phyloP scores from a whole-genome alignment of 2,888 invertebrate genomes.

The Parnassius orleans region DNA sequence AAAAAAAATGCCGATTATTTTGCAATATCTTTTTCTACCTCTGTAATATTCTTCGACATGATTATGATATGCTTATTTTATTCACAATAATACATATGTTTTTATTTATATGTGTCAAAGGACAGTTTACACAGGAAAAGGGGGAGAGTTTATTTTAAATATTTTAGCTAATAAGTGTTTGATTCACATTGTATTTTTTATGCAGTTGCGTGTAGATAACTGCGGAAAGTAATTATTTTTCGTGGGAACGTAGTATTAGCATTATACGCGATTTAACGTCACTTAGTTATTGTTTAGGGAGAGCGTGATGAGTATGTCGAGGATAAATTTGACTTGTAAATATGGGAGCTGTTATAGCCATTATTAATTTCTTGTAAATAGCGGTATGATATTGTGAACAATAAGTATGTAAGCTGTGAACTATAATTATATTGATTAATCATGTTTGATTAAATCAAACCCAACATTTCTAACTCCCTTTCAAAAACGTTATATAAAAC shows the following conservation, averaged over 20 bases:
- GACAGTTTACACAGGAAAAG: constrained; percentile 1
- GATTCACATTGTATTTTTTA: constrained; percentile 4
- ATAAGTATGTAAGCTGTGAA: background rate
- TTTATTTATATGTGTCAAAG: constrained; percentile 13
- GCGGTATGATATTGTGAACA: constrained; percentile 7
- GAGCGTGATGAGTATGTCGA: constrained; percentile 3
- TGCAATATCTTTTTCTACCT: background rate
- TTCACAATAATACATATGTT: constrained; percentile 3
- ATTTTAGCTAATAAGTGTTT: background rate
- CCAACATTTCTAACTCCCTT: background rate
- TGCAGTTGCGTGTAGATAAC: background rate
- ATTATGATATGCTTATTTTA: background rate
- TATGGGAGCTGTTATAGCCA: constrained; percentile 19
- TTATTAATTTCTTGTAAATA: constrained; percentile 16
- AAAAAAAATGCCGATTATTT: background rate
- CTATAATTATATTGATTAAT: constrained; percentile 1
- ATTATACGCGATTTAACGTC: constrained; percentile 3
- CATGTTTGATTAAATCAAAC: constrained; percentile 6
- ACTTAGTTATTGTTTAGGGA: constrained; percentile 1
- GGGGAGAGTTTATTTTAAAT: constrained; percentile 4
- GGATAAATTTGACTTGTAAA: constrained; percentile 21
- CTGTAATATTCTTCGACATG: background rate
- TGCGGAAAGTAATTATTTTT: background rate
- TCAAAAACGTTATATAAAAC: too few species aligned
- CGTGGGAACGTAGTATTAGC: constrained; percentile 2